Evolutionary conservation across 1,140 invertebrate species (phyloP).

Genomic region (Bursaphelenchus mucronatus): DNA sequence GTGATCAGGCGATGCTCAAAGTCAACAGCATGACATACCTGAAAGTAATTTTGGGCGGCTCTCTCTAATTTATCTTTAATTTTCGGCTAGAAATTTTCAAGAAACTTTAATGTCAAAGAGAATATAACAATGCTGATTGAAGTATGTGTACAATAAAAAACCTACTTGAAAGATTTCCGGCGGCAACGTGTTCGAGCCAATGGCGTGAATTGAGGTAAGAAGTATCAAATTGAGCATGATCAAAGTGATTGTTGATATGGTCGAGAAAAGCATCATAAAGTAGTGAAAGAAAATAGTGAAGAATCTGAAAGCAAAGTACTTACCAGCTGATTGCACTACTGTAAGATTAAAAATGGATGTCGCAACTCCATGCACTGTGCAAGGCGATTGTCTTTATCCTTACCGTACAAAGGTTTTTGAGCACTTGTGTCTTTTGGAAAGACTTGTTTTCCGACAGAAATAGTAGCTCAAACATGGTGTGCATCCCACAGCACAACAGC

Average conservation of each 20-base stretch:
- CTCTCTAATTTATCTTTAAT: not conserved
- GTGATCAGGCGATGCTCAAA: slow-evolving; percentile 8
- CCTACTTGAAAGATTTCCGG: slow-evolving; percentile 49
- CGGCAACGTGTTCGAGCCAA: slow-evolving; percentile 47
- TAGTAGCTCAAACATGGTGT: slow-evolving; percentile 50
- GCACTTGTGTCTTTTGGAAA: slow-evolving; percentile 49
- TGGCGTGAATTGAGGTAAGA: slow-evolving; percentile 47
- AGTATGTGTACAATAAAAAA: not conserved
- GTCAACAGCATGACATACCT: slow-evolving; percentile 32
- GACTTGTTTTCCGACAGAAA: slow-evolving; percentile 44
- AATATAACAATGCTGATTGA: too few relatives aligned
- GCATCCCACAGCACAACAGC: slow-evolving; percentile 38
- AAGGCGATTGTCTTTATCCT: too few relatives aligned
- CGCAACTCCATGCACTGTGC: too few relatives aligned
- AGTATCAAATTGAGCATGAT: slow-evolving; percentile 48
- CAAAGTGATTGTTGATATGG: slow-evolving; percentile 28
- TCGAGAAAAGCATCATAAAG: slow-evolving; percentile 44
- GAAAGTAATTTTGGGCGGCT: slow-evolving; percentile 20
- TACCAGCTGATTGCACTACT: too few relatives aligned
- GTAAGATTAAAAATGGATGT: too few relatives aligned
- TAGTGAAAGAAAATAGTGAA: slow-evolving; percentile 52
- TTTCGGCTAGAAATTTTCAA: too few relatives aligned
- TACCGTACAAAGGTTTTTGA: slow-evolving; percentile 48
- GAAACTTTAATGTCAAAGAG: too few relatives aligned
- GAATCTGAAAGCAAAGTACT: slow-evolving; percentile 41